These are phyloP conservation scores for Candoia aspera DNA, from an alignment of 2,113 vertebrate species.

Conservation along the genomic window DNA sequence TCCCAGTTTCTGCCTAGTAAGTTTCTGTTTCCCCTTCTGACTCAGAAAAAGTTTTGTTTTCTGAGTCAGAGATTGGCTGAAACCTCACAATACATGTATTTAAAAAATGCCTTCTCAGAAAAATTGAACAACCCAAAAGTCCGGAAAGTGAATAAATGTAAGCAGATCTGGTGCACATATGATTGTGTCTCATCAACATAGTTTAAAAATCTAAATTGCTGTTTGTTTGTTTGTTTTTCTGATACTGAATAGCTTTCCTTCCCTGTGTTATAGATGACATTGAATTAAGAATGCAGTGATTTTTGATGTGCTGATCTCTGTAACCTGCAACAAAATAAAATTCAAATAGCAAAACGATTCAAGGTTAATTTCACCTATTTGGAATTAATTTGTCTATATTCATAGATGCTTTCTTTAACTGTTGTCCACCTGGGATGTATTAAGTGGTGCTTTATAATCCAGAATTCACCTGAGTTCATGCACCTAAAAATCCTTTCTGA, in stretches of 20 bases:
- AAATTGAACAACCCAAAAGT: background rate
- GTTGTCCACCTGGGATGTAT: background rate
- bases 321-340: background rate
- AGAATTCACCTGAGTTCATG: background rate
- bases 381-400: slow-evolving; percentile 8
- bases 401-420: background rate
- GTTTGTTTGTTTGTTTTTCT: background rate
- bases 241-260: slow-evolving; percentile 4
- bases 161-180: background rate
- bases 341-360: background rate
- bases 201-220: background rate
- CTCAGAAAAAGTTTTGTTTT: no score
- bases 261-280: background rate
- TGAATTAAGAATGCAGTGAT: background rate
- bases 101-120: slow-evolving; percentile 24
- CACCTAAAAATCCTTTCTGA: background rate
- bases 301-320: background rate
- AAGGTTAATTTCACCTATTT: slow-evolving; percentile 1
- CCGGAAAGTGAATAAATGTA: background rate
- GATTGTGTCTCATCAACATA: background rate
- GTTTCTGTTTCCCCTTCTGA: no score
- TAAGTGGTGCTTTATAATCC: background rate
- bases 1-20: no score
- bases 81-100: no score
- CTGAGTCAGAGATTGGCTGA: no score